Conservation (phyloP, 2,113 vertebrate genomes). For the Syngnathus floridae region DNA sequence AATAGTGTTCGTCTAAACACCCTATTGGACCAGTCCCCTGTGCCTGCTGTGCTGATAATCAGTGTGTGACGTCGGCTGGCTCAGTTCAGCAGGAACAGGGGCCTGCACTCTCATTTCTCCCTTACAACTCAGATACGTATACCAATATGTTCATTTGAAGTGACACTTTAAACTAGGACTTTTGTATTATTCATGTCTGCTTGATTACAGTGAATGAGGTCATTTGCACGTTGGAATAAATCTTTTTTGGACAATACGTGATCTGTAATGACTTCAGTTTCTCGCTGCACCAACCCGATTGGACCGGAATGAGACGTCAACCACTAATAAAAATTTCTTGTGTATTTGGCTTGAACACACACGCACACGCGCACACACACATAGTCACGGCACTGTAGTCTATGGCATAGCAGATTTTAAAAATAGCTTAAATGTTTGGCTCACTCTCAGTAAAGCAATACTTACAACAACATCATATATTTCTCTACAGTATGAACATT, state of each 20-base stretch:
- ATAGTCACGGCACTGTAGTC: background rate
- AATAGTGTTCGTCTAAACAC: conserved; percentile 16
- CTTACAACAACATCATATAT: background rate
- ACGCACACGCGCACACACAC: background rate
- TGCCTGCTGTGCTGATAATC: conserved; percentile 96
- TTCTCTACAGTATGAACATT: background rate
- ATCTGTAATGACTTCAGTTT: background rate
- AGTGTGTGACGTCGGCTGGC: conserved; percentile 80
- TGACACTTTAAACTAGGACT: background rate
- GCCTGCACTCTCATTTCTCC: conserved; percentile 57
- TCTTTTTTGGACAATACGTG: background rate
- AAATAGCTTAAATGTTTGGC: background rate
- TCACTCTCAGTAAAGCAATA: background rate
- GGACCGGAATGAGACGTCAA: background rate
- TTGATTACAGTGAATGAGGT: background rate
- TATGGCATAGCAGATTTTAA: background rate
- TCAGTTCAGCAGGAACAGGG: conserved; percentile 81
- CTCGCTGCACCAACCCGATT: background rate
- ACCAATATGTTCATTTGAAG: background rate
- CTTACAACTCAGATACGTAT: background rate
- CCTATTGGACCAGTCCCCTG: conserved; percentile 77
- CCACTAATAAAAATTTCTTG: background rate
- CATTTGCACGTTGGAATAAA: background rate
- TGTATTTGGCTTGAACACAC: background rate
- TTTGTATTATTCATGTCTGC: background rate